Evolutionary conservation across 2,888 invertebrate genomes (phyloP), one percentile per base, ranked within the genome.

Genomic region (Drosophila histrio): DNA sequence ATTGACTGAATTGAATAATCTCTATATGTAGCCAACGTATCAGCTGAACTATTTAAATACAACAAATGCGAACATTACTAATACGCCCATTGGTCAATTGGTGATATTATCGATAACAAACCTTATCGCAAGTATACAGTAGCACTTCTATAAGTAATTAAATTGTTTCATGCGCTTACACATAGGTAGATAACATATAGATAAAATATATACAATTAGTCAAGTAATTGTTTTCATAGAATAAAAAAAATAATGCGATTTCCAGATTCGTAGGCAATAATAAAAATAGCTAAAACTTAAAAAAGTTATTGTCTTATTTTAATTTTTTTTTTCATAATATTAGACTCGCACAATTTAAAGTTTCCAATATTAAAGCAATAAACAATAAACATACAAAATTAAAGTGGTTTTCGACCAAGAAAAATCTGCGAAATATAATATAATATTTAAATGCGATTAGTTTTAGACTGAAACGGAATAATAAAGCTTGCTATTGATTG

Each of bases 41-140:
- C 36, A 53, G 36, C 36, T 21, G 9, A 54, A 26, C 47, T 57
- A 62, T 17, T 36, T 6, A 50, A 36, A 17, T 52, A 47, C 38
- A 46, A 57, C 21, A 32, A 41, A 36, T 46, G 28, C n/a, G 26
- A 53, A 57, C 21, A 56, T 30, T 8, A 1, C 24, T 22, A 28
- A 41, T 39, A 41, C 22, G 30, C 15, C 26, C 13, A 8, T 30
- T 36, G 34, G 36, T 15, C 26, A 8, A 32, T 53, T 53, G 36
- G 53, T 71, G 36, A 56, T 71, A 63, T 65, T 59, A 49, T 46
- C 63, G 82, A 63, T 72, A 69, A 52, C 43, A 50, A 64, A 64
- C 62, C 69, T 72, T 66, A 79, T 79, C 83, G 65, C 46, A 26
- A 41, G 54, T 50, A 56, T 58, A 30, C 58, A 64, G 60, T 60